These are phyloP conservation scores for Perca flavescens DNA, from an alignment of 2,113 vertebrate genomes.

Conservation along the genomic window DNA sequence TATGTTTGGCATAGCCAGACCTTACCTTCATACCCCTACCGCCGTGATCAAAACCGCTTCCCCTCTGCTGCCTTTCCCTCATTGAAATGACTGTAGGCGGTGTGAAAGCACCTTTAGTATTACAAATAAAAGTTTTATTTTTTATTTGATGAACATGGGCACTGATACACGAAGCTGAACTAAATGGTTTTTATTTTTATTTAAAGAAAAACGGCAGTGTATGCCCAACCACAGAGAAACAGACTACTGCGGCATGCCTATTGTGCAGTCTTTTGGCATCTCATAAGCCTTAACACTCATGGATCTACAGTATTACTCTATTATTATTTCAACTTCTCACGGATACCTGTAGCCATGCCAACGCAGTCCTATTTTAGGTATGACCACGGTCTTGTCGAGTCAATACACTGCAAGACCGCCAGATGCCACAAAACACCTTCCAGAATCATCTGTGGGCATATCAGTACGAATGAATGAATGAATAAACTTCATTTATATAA, in stretches of 20 bases:
- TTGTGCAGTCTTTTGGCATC: background rate
- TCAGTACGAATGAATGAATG: background rate
- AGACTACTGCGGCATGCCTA: background rate
- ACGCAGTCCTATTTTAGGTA: too few species aligned
- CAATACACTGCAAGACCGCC: too few species aligned
- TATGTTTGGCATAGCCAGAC: too few species aligned
- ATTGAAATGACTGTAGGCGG: too few species aligned
- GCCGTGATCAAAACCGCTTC: too few species aligned
- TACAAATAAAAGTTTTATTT: background rate
- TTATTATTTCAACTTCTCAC: background rate
- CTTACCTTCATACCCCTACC: too few species aligned
- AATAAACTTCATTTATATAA: too few species aligned
- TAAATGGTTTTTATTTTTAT: background rate
- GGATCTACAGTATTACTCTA: background rate
- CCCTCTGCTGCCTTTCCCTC: too few species aligned
- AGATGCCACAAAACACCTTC: background rate
- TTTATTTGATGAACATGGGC: background rate
- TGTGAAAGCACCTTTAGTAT: background rate
- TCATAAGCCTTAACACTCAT: background rate
- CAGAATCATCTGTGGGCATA: background rate
- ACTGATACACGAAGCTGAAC: background rate
- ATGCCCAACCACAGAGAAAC: too few species aligned
- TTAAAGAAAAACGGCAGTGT: too few species aligned
- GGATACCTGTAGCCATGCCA: too few species aligned
- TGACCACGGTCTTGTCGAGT: too few species aligned